Evolutionary conservation across 1,140 invertebrate species (phyloP).

Genomic region (Augochlora pura): DNA sequence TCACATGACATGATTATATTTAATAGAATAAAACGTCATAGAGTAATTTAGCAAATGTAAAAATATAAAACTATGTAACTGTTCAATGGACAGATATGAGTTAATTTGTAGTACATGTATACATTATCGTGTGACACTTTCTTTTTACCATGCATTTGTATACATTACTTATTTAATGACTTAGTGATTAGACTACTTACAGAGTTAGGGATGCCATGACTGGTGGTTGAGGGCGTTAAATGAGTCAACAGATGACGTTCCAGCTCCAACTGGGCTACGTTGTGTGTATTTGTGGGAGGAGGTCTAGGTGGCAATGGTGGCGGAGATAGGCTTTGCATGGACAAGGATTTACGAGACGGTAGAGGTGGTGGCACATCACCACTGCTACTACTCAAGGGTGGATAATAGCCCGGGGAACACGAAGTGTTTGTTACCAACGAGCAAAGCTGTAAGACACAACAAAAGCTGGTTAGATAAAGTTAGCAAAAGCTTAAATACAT

Average conservation of each 20-base stretch:
- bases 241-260: slow-evolving; percentile 81
- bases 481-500: slow-evolving; percentile 57
- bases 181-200: slow-evolving; percentile 77
- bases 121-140: slow-evolving; percentile 12
- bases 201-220: slow-evolving; percentile 79
- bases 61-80: not conserved
- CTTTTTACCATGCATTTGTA: slow-evolving; percentile 29
- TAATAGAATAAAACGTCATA: not conserved
- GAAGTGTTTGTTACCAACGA: slow-evolving; percentile 80
- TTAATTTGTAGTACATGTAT: not conserved
- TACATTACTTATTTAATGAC: slow-evolving; percentile 46
- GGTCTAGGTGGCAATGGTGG: slow-evolving; percentile 78
- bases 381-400: slow-evolving; percentile 71
- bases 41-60: not conserved
- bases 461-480: slow-evolving; percentile 71
- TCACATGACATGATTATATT: not conserved
- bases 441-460: slow-evolving; percentile 81
- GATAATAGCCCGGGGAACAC: slow-evolving; percentile 75
- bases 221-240: slow-evolving; percentile 80
- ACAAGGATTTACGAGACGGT: slow-evolving; percentile 82
- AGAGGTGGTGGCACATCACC: slow-evolving; percentile 82
- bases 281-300: slow-evolving; percentile 76
- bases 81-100: slow-evolving; percentile 8
- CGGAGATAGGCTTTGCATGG: slow-evolving; percentile 78
- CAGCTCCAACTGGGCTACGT: slow-evolving; percentile 76